These are phyloP conservation scores for Hyperoplus lanceolatus DNA, from an alignment of 2,797 vertebrate genomes.

Conservation along the genomic window DNA sequence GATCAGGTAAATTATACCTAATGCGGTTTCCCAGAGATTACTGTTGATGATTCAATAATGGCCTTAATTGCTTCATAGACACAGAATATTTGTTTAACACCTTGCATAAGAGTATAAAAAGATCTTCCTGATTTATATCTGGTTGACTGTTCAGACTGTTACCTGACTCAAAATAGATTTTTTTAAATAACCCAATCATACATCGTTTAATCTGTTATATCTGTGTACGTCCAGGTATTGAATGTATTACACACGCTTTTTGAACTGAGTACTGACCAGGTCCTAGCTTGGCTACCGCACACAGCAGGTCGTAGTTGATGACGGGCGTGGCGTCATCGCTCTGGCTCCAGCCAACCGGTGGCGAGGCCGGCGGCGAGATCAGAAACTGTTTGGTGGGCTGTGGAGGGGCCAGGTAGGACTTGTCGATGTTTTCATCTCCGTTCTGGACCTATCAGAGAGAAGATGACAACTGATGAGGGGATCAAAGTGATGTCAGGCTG, in stretches of 20 bases:
- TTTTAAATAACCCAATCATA: not conserved
- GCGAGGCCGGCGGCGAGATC: constrained; percentile 96
- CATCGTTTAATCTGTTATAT: not conserved
- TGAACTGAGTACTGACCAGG: constrained; percentile 87
- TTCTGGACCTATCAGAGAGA: constrained; percentile 87
- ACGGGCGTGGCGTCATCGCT: constrained; percentile 94
- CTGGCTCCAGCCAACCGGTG: constrained; percentile 96
- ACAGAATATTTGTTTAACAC: constrained; percentile 4
- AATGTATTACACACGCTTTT: not conserved
- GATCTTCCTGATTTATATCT: constrained; percentile 42
- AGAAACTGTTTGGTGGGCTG: constrained; percentile 96
- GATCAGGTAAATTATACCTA: constrained; percentile 6
- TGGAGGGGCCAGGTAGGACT: constrained; percentile 94
- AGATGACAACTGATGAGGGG: not conserved
- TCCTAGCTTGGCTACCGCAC: constrained; percentile 96
- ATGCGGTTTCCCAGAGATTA: not conserved
- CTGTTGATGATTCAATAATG: constrained; percentile 8
- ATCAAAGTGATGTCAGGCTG: not conserved
- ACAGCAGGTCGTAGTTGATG: constrained; percentile 97
- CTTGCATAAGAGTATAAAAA: constrained; percentile 35
- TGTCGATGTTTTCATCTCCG: constrained; percentile 90
- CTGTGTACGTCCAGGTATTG: not conserved
- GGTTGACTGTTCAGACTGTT: not conserved
- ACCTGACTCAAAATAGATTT: constrained; percentile 26
- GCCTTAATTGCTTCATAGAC: constrained; percentile 34